Evolutionary conservation across 1,140 invertebrate genomes (phyloP).

Genomic region (Formica selysi): DNA sequence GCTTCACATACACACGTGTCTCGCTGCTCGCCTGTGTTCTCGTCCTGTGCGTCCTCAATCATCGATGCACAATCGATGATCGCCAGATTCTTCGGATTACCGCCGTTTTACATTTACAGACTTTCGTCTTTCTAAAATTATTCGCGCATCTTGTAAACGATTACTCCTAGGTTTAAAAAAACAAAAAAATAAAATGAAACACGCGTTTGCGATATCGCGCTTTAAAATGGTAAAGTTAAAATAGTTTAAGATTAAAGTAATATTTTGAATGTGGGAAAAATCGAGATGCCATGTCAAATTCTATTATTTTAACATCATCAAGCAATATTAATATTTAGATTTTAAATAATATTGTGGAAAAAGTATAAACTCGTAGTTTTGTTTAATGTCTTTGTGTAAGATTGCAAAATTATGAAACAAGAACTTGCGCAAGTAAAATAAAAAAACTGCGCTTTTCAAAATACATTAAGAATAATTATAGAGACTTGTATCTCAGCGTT

Average conservation of each 20-base stretch:
- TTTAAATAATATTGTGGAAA: not conserved
- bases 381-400: not conserved
- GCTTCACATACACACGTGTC: conserved; percentile 29
- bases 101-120: not conserved
- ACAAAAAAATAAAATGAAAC: no score
- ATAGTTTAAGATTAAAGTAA: not conserved
- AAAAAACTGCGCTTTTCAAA: not conserved
- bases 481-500: not conserved
- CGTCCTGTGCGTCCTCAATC: conserved; percentile 33
- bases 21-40: conserved; percentile 55
- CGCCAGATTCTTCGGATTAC: not conserved
- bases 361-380: not conserved
- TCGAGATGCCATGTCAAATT: not conserved
- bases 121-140: not conserved
- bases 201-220: not conserved
- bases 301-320: not conserved
- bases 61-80: conserved; percentile 4
- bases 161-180: no score
- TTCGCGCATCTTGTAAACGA: not conserved
- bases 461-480: not conserved
- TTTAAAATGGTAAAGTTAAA: not conserved
- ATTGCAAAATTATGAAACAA: not conserved
- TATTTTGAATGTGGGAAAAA: not conserved
- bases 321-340: not conserved
- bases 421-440: not conserved